A percentile compares a stretch with the other conserved stretches of the same genome.
Evolutionary conservation across 1,140 invertebrate genomes (phyloP).

Genomic region (Drosophila willistoni): DNA sequence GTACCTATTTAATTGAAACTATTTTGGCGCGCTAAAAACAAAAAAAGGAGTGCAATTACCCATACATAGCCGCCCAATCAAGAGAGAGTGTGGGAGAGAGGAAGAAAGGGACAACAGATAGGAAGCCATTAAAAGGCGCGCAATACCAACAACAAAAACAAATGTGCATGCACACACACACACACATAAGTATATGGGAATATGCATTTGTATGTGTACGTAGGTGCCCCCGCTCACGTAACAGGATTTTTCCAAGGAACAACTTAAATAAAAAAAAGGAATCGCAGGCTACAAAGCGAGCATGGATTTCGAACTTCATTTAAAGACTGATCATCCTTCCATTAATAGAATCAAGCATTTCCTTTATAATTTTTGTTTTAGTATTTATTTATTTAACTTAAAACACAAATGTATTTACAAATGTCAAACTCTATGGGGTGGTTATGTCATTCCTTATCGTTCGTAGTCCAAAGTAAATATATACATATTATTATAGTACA

Average conservation of each 20-base stretch:
- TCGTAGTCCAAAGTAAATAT: no score
- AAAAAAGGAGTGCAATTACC: slow-evolving; percentile 2
- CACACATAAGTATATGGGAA: not conserved
- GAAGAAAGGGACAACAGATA: not conserved
- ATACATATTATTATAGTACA: no score
- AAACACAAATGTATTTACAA: no score
- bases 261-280: slow-evolving; percentile 6
- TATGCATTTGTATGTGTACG: not conserved
- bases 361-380: no score
- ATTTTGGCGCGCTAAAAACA: slow-evolving; percentile 1
- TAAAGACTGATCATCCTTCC: no score
- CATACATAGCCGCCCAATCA: not conserved
- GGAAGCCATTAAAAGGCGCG: slow-evolving; percentile 63
- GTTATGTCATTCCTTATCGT: no score
- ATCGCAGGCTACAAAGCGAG: not conserved
- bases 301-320: not conserved
- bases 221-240: slow-evolving; percentile 29
- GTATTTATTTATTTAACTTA: no score
- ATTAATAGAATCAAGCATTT: no score
- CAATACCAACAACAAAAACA: slow-evolving; percentile 41
- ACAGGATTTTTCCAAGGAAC: slow-evolving; percentile 59
- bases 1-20: slow-evolving; percentile 6
- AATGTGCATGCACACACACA: not conserved
- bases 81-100: not conserved
- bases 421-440: no score